Base-by-base conservation (phyloP, 2,888 invertebrate species). In the Julus scanicus region DNA sequence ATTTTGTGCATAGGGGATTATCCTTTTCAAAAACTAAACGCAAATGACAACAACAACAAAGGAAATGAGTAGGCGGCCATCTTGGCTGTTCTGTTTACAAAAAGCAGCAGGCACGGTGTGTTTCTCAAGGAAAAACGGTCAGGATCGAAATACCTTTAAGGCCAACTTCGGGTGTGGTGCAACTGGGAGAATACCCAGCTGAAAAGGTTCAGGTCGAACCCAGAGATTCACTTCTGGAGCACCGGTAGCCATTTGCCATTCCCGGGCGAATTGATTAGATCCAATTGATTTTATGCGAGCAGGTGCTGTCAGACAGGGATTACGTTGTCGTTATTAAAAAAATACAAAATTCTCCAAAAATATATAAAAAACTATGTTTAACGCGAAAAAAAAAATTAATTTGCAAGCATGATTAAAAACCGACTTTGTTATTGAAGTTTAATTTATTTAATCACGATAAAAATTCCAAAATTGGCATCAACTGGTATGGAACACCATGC, bases 181-280 rank as follows among this genome's bases (percentile, higher is more conserved):
- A 40, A 88, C 85, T 3, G 89, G 89, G 13, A 88, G 80, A 88
- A 88, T 84, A 15, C 88, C 88, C 17, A 89, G 63, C 20, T 71
- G 48, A 71, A 89, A 88, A 13, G 89, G 88, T 39, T 89, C 89
- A 39, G 89, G 88, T 88, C 71, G 84, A 37, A 89, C 88, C 89
- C 89, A 89, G 29, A 85, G 44, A 44, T 49, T 20, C 44, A 85
- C 85, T 85, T 49, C 85, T 48, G 20, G 44, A 8, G 13, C 44
- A 44, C 48, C 85, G 29, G 85, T 39, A 85, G 85, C 85, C 85
- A 85, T 85, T 49, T 85, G 37, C 80, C 80, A 80, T 80, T 80
- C 80, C 80, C 80, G 80, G 80, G 80, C 80, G 37, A 80, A 15
- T 53, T n/a, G n/a, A n/a, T n/a, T n/a, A n/a, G 53, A 53, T 53